A percentile compares a stretch with the other conserved stretches of the same genome.
Evolutionary conservation across 2,113 vertebrate genomes (phyloP).

Genomic region (Pyxicephalus adspersus): DNA sequence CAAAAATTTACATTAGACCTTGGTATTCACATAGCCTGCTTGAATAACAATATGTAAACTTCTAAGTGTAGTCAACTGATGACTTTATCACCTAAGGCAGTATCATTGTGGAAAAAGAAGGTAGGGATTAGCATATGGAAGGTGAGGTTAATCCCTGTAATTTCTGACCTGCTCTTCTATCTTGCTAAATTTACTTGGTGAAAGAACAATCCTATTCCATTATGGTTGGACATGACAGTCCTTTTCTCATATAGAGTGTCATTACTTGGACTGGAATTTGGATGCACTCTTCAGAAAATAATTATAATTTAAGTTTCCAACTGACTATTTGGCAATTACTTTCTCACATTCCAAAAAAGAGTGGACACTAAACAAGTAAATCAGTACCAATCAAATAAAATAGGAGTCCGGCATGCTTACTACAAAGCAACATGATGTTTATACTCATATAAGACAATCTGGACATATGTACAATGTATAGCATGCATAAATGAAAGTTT

Average conservation of each 20-base stretch:
- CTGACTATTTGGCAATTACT: not conserved
- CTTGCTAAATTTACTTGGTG: constrained; percentile 37
- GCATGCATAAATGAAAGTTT: no score
- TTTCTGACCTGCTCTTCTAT: constrained; percentile 37
- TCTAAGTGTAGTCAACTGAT: constrained; percentile 17
- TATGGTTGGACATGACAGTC: constrained; percentile 48
- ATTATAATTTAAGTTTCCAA: constrained; percentile 15
- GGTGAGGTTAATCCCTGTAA: constrained; percentile 54
- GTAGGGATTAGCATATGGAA: constrained; percentile 48
- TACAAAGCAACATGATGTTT: no score
- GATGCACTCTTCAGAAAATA: not conserved
- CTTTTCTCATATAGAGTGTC: constrained; percentile 36
- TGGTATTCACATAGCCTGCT: not conserved
- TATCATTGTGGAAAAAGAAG: constrained; percentile 27
- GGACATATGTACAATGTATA: no score
- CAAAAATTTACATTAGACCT: not conserved
- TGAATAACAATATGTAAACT: constrained; percentile 27
- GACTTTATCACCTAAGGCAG: constrained; percentile 41
- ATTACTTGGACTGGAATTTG: constrained; percentile 30
- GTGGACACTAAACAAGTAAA: not conserved
- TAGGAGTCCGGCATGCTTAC: no score
- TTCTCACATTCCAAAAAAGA: not conserved
- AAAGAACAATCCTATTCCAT: constrained; percentile 41
- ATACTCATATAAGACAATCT: no score
- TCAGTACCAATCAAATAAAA: no score